A percentile compares a stretch with the other conserved stretches of the same genome.
Evolutionary conservation across 2,888 invertebrate species (phyloP).

Genomic region (Caenorhabditis macrosperma): DNA sequence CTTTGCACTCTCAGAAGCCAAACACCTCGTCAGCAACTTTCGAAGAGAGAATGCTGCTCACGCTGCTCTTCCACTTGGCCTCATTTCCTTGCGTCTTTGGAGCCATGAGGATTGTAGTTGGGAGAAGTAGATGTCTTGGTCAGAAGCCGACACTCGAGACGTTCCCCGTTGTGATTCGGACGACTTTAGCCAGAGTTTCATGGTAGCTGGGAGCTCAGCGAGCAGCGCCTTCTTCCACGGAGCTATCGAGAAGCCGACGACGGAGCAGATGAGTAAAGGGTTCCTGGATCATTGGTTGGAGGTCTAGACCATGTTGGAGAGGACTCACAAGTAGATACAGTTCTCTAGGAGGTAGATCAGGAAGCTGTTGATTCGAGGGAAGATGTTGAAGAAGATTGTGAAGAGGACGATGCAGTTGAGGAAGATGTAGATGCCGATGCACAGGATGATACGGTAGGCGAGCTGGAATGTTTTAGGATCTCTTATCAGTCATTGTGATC

Average conservation of each 20-base stretch:
- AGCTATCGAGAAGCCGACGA: constrained; percentile 15
- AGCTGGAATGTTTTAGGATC: constrained; percentile 27
- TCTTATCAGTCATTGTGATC: not conserved
- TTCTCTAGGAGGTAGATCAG: constrained; percentile 26
- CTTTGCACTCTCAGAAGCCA: not conserved
- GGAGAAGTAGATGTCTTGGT: constrained; percentile 24
- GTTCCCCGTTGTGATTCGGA: too few species aligned
- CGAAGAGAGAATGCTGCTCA: too few species aligned
- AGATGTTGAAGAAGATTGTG: constrained; percentile 13
- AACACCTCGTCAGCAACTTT: not conserved
- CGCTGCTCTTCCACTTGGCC: constrained; percentile 5
- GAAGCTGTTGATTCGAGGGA: not conserved
- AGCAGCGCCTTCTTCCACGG: constrained; percentile 24
- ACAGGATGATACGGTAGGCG: constrained; percentile 12
- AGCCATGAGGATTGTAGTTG: constrained; percentile 39
- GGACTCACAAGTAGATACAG: constrained; percentile 34
- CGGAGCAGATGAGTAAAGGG: constrained; percentile 30
- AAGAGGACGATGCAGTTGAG: constrained; percentile 2
- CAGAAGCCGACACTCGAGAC: too few species aligned
- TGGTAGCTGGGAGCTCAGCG: not conserved
- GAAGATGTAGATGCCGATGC: constrained; percentile 31
- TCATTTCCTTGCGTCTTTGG: constrained; percentile 3
- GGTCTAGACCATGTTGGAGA: not conserved
- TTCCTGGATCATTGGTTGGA: constrained; percentile 18
- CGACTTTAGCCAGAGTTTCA: too few species aligned